Evolutionary conservation across 2,797 vertebrate species (phyloP).

Genomic region (Eulemur rubriventer): DNA sequence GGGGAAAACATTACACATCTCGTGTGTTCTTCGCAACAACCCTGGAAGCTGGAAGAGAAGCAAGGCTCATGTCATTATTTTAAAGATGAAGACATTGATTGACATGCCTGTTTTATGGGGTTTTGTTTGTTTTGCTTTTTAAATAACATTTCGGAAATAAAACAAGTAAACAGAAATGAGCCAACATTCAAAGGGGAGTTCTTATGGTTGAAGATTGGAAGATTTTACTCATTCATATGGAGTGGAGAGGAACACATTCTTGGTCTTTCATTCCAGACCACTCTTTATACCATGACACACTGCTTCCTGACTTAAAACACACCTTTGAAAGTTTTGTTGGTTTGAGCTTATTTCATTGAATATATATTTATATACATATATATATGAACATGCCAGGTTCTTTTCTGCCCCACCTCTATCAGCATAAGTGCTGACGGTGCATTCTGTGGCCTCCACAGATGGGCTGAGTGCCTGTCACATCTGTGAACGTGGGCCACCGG

Average conservation of each 20-base stretch:
- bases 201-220: neutral
- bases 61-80: neutral
- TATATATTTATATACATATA: no score
- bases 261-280: neutral
- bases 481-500: slow-evolving; percentile 62
- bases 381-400: no score
- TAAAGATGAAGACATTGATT: neutral
- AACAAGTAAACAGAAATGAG: neutral
- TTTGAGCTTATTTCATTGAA: neutral
- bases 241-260: neutral
- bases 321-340: neutral
- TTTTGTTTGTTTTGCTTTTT: neutral
- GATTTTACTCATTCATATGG: neutral
- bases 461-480: slow-evolving; percentile 51
- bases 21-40: neutral
- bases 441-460: slow-evolving; percentile 40
- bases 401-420: neutral
- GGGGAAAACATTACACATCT: neutral
- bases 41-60: neutral
- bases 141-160: neutral
- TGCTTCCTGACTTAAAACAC: neutral
- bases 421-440: neutral
- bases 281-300: neutral
- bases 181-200: neutral
- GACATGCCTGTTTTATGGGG: neutral